Evolutionary conservation across 2,113 vertebrate species (phyloP).

Genomic region (Proteles cristata): DNA sequence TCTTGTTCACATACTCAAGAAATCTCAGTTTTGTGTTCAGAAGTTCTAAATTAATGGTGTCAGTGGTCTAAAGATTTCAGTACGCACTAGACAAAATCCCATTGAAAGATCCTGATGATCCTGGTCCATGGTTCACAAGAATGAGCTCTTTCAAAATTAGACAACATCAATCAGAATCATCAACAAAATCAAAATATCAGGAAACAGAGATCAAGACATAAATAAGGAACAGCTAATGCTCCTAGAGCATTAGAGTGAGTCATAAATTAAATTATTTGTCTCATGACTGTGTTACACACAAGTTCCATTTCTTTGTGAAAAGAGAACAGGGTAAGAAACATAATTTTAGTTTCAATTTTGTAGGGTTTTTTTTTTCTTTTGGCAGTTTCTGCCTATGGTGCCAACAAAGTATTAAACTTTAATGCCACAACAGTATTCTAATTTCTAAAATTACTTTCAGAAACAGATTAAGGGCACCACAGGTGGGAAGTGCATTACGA

Average conservation of each 20-base stretch:
- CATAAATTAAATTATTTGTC: background rate
- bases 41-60: background rate
- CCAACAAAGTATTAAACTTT: conserved; percentile 67
- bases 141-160: background rate
- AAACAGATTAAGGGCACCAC: conserved; percentile 54
- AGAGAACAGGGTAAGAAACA: background rate
- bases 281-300: background rate
- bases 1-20: background rate
- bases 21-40: background rate
- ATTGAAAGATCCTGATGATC: background rate
- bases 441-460: conserved; percentile 75
- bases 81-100: background rate
- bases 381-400: conserved; percentile 28
- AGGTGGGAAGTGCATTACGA: conserved; percentile 58
- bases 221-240: background rate
- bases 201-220: background rate
- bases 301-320: background rate
- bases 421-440: conserved; percentile 55
- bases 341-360: conserved; percentile 23
- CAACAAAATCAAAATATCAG: background rate
- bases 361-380: conserved; percentile 12
- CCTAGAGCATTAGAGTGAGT: background rate
- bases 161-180: background rate
- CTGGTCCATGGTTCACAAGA: background rate
- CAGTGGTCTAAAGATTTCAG: background rate